phyloP scores from a whole-genome alignment of 2,797 vertebrate genomes.

The Hydrolagus colliei region DNA sequence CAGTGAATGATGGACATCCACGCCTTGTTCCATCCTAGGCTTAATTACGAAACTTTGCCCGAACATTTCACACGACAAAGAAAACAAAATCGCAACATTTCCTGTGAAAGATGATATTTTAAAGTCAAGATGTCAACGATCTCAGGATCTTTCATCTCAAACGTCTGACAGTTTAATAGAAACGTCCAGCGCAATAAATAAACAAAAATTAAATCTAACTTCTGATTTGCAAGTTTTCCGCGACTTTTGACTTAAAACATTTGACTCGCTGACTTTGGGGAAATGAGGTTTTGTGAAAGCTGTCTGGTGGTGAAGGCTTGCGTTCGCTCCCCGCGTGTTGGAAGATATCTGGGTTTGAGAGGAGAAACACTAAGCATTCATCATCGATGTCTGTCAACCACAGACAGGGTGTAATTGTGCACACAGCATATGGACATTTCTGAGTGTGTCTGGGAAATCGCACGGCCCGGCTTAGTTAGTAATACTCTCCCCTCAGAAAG shows the following conservation, averaged over 20 bases:
- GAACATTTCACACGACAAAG: conserved; percentile 8
- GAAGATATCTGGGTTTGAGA: background rate
- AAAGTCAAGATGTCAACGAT: conserved; percentile 11
- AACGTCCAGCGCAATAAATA: conserved; percentile 10
- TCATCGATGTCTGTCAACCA: background rate
- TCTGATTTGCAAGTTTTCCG: background rate
- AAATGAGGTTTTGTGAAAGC: background rate
- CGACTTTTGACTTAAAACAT: background rate
- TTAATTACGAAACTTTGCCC: background rate
- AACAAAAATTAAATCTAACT: conserved; percentile 9
- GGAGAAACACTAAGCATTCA: no score
- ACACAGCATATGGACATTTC: no score
- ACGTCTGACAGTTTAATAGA: conserved; percentile 30
- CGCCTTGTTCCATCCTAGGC: background rate
- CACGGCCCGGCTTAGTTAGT: no score
- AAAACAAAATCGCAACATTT: conserved; percentile 7
- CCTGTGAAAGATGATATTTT: conserved; percentile 18
- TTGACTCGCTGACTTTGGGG: background rate
- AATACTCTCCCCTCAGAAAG: no score
- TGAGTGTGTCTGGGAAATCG: no score
- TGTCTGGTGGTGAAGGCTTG: background rate
- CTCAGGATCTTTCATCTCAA: conserved; percentile 12
- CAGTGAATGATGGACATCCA: no score
- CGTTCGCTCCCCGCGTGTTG: no score
- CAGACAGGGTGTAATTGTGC: background rate